Evolutionary conservation across 2,113 vertebrate genomes (phyloP).

Genomic region (Bubo bubo): DNA sequence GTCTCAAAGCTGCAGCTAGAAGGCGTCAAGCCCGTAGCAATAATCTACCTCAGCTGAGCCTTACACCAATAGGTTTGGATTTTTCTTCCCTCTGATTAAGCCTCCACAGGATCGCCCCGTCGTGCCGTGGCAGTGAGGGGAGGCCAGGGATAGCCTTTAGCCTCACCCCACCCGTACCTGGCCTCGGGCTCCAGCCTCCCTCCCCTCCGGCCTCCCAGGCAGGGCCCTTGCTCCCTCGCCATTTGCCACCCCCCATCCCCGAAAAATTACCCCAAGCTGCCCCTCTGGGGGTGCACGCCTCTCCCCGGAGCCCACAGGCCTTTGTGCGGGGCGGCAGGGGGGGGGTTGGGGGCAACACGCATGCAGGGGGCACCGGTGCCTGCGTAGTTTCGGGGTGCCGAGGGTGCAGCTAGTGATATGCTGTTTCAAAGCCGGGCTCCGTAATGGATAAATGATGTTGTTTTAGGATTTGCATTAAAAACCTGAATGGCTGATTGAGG

Average conservation of each 20-base stretch:
- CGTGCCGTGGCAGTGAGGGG: not conserved
- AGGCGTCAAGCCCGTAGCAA: not conserved
- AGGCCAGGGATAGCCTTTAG: not conserved
- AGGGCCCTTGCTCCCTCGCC: not conserved
- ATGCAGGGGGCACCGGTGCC: not conserved
- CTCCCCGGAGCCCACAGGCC: fast-evolving
- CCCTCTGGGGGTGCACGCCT: too few relatives aligned
- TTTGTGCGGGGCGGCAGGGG: not conserved
- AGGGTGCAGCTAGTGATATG: not conserved
- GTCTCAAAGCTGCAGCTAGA: not conserved
- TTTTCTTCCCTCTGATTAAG: not conserved
- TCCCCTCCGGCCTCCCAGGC: not conserved
- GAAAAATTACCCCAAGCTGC: not conserved
- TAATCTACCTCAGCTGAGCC: not conserved
- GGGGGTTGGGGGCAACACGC: too few relatives aligned
- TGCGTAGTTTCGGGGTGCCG: not conserved
- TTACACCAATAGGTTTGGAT: not conserved
- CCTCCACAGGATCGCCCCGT: not conserved
- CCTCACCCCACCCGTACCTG: not conserved
- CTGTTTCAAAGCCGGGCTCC: not conserved
- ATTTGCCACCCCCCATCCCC: not conserved
- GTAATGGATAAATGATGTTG: constrained; percentile 35
- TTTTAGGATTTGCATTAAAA: constrained; percentile 69
- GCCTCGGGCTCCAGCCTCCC: not conserved
- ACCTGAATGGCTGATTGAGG: constrained; percentile 72